phyloP scores from a whole-genome alignment of 2,797 vertebrate species.

The Chromobotia macracanthus region DNA sequence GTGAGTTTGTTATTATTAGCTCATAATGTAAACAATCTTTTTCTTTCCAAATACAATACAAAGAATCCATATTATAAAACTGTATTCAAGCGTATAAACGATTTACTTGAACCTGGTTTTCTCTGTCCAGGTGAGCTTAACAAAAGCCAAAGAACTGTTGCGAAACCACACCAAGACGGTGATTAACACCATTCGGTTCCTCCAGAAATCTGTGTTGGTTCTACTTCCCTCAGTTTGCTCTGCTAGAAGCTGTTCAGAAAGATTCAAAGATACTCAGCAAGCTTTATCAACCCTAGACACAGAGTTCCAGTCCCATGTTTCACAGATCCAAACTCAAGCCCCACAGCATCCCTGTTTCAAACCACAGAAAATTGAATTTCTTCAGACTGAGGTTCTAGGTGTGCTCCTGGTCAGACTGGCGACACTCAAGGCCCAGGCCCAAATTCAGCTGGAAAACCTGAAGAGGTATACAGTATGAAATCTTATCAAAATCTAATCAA shows the following conservation, averaged over 20 bases:
- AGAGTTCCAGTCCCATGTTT: slow-evolving; percentile 75
- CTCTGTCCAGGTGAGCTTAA: slow-evolving; percentile 74
- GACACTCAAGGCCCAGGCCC: slow-evolving; percentile 72
- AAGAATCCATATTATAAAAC: no score
- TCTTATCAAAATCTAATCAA: no score
- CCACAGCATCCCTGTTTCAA: slow-evolving; percentile 69
- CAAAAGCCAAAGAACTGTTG: slow-evolving; percentile 69
- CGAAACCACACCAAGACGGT: slow-evolving; percentile 71
- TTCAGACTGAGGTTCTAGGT: slow-evolving; percentile 72
- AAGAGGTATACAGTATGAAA: slow-evolving; percentile 65
- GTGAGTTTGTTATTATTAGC: slow-evolving; percentile 69
- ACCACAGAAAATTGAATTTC: slow-evolving; percentile 68
- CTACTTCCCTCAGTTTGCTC: slow-evolving; percentile 66
- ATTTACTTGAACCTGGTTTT: slow-evolving; percentile 2
- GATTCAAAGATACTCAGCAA: slow-evolving; percentile 64
- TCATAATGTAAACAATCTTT: no score
- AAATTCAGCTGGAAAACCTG: slow-evolving; percentile 68
- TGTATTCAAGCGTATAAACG: no score
- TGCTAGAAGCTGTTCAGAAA: slow-evolving; percentile 63
- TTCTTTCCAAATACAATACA: not conserved
- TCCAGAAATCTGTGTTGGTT: slow-evolving; percentile 69
- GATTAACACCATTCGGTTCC: slow-evolving; percentile 61
- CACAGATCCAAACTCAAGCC: slow-evolving; percentile 70
- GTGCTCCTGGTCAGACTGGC: slow-evolving; percentile 75
- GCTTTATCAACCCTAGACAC: slow-evolving; percentile 67